Evolutionary conservation across 2,113 vertebrate species (phyloP).

Genomic region (Chroicocephalus ridibundus): DNA sequence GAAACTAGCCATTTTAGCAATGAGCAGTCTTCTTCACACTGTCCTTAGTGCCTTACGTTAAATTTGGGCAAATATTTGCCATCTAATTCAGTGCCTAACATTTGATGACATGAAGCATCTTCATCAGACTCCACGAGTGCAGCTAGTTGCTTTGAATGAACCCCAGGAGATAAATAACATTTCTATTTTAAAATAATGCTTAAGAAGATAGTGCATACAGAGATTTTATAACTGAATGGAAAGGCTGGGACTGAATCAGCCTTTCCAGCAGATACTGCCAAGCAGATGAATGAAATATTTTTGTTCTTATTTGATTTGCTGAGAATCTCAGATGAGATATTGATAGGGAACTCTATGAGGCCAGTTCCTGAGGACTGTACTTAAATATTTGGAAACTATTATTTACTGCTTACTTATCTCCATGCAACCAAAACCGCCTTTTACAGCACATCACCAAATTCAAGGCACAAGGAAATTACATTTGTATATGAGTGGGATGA

Average conservation of each 20-base stretch:
- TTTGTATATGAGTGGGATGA: not conserved
- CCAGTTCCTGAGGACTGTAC: not conserved
- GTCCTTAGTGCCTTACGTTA: not conserved
- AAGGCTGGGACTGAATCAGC: constrained; percentile 12
- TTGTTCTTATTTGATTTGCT: constrained; percentile 4
- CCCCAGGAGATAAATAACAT: not conserved
- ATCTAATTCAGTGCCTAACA: not conserved
- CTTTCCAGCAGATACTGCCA: not conserved
- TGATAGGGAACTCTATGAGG: not conserved
- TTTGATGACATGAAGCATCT: not conserved
- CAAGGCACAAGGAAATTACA: not conserved
- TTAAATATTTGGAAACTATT: not conserved
- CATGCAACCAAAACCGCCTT: not conserved
- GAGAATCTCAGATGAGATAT: not conserved
- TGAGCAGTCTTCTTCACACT: not conserved
- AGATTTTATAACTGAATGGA: constrained; percentile 22
- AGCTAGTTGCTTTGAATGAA: not conserved
- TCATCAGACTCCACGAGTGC: not conserved
- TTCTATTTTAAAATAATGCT: constrained; percentile 14
- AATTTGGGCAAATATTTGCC: not conserved
- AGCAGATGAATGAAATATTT: constrained; percentile 17
- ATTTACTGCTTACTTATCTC: not conserved
- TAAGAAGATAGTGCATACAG: not conserved
- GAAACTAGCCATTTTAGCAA: not conserved
- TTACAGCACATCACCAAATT: not conserved